phyloP scores from a whole-genome alignment of 2,113 vertebrate species.

The Rhinolophus sinicus region DNA sequence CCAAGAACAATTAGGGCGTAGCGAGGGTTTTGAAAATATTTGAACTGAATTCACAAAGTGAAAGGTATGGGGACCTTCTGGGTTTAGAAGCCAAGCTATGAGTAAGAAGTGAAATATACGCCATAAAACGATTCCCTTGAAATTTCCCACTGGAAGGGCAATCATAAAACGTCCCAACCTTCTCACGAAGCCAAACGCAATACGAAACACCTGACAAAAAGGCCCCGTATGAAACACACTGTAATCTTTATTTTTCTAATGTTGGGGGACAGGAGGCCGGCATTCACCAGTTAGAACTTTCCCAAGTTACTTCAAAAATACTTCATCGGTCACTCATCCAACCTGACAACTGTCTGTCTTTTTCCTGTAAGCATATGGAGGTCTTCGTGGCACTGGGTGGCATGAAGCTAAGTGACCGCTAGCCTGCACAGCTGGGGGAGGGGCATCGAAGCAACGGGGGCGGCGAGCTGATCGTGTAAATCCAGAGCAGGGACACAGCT shows the following conservation, averaged over 20 bases:
- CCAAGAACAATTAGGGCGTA: conserved; percentile 58
- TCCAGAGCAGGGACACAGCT: no score
- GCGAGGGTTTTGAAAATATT: conserved; percentile 8
- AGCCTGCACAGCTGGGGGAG: no score
- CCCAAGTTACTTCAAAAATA: not conserved
- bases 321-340: not conserved
- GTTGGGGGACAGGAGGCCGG: not conserved
- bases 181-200: not conserved
- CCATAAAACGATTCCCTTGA: conserved; percentile 40
- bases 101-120: conserved; percentile 21
- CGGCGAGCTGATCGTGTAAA: no score
- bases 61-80: not conserved
- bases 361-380: no score
- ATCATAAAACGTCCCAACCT: not conserved
- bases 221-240: not conserved
- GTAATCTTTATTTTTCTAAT: not conserved
- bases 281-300: not conserved
- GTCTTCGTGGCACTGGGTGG: not conserved
- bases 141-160: not conserved
- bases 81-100: conserved; percentile 36
- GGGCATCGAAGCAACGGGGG: no score
- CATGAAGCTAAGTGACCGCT: fast-evolving
- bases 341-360: no score
- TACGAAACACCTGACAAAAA: not conserved
- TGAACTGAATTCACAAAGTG: not conserved